phyloP scores from a whole-genome alignment of 2,888 invertebrate genomes.

The Drosophila bunnanda region DNA sequence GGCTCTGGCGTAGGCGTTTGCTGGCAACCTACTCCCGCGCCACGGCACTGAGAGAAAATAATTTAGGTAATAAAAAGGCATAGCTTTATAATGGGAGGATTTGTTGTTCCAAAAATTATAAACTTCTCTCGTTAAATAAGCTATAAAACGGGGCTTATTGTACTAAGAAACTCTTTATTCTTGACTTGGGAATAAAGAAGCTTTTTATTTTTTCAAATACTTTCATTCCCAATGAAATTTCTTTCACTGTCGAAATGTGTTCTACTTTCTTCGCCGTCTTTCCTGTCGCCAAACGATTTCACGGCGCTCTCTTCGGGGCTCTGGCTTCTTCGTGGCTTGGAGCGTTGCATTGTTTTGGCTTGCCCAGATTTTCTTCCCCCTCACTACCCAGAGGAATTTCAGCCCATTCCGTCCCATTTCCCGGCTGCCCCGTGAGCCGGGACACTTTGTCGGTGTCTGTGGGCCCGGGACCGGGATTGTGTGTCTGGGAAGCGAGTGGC shows the following conservation, averaged over 20 bases:
- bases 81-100: neutral
- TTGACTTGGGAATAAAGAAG: neutral
- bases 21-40: slow-evolving; percentile 20
- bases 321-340: slow-evolving; percentile 11
- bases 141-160: neutral
- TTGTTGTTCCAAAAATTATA: neutral
- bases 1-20: slow-evolving; percentile 24
- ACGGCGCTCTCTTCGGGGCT: slow-evolving; percentile 18
- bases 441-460: slow-evolving; percentile 71
- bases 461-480: slow-evolving; percentile 18
- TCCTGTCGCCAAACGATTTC: slow-evolving; percentile 45
- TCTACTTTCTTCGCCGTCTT: slow-evolving; percentile 31
- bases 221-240: neutral
- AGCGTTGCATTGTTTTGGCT: slow-evolving; percentile 49
- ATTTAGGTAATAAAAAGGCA: neutral
- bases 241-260: slow-evolving; percentile 14
- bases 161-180: neutral
- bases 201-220: neutral
- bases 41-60: slow-evolving; percentile 10
- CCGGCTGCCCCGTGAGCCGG: slow-evolving; percentile 38
- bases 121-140: neutral
- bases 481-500: slow-evolving; percentile 58
- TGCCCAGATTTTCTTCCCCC: slow-evolving; percentile 37
- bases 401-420: slow-evolving; percentile 17
- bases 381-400: slow-evolving; percentile 19